Base-by-base conservation (phyloP, 37 sponge, comb jelly and placozoan genomes). In the Beroe ovata region DNA sequence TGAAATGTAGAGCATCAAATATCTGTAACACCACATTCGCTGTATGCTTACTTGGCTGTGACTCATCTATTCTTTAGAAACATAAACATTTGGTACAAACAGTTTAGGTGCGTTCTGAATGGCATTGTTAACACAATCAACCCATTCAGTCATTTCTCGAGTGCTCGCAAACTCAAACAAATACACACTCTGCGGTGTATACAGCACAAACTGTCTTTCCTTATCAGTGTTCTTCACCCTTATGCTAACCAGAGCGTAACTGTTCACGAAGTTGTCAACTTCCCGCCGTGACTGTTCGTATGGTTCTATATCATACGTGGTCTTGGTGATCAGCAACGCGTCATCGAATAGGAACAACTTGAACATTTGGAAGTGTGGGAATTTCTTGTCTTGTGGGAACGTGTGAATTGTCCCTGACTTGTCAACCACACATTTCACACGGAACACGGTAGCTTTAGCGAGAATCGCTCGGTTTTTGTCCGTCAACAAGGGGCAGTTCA, bases 31-130 rank as follows among this genome's bases (percentile, higher is more conserved):
- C n/a, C n/a, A n/a, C n/a, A n/a, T n/a, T n/a, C n/a, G n/a, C n/a
- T n/a, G n/a, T n/a, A n/a, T n/a, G n/a, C n/a, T n/a, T n/a, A n/a
- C n/a, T n/a, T n/a, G n/a, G n/a, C n/a, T n/a, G n/a, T n/a, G n/a
- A n/a, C n/a, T n/a, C n/a, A n/a, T n/a, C n/a, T n/a, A n/a, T n/a
- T 47, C 54, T 16, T 47, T 47, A 11, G 54, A n/a, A 20, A 62
- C 63, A 19, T 77, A 77, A 38, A 77, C 54, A 77, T 77, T 77
- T 40, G 84, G 84, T 3, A 77, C 54, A n/a, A 77, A 42, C 20
- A 77, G 84, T 42, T 77, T 77, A 11, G 84, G 84, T 6, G 84
- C 84, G 28, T 42, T 77, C 23, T 42, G 23, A 19, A 77, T 77
- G 42, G 84, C 84, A 3, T 2, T 35, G 29, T 77, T 77, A 14